Conservation (phyloP, 2,888 invertebrate genomes). For the Lysandra coridon region DNA sequence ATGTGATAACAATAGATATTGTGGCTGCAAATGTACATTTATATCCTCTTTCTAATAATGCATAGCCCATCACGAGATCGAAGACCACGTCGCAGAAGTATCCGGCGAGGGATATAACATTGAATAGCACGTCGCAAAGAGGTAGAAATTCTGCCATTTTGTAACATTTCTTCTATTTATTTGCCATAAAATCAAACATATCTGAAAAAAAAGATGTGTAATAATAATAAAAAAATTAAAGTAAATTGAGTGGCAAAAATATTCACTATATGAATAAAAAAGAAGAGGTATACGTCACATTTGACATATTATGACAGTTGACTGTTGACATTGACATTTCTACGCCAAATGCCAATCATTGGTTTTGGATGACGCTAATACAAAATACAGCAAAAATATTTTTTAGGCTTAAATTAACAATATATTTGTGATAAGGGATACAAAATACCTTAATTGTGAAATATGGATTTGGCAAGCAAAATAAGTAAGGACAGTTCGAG, state of each 20-base stretch:
- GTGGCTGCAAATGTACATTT: constrained; percentile 84
- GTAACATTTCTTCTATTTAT: constrained; percentile 59
- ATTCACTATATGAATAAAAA: neutral
- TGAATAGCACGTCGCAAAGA: constrained; percentile 94
- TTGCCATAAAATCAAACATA: constrained; percentile 38
- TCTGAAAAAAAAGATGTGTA: constrained; percentile 34
- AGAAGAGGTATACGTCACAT: constrained; percentile 23
- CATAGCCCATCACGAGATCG: constrained; percentile 92
- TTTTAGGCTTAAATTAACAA: neutral
- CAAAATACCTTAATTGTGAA: constrained; percentile 55
- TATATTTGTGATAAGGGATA: constrained; percentile 16
- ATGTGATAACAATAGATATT: constrained; percentile 85
- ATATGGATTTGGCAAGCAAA: constrained; percentile 67
- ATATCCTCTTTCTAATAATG: constrained; percentile 85
- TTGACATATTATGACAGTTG: constrained; percentile 11
- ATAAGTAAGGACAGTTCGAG: constrained; percentile 87
- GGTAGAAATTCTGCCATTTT: constrained; percentile 91
- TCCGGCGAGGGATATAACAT: constrained; percentile 92
- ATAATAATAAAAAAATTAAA: constrained; percentile 21
- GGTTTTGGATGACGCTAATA: neutral
- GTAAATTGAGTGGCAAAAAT: neutral
- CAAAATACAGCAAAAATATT: neutral
- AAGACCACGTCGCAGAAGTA: constrained; percentile 96
- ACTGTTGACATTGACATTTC: constrained; percentile 29
- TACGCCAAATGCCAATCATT: constrained; percentile 14